A percentile compares a stretch with the other conserved stretches of the same genome.
phyloP scores from a whole-genome alignment of 1,140 invertebrate genomes.

The Eulimnadia texana region DNA sequence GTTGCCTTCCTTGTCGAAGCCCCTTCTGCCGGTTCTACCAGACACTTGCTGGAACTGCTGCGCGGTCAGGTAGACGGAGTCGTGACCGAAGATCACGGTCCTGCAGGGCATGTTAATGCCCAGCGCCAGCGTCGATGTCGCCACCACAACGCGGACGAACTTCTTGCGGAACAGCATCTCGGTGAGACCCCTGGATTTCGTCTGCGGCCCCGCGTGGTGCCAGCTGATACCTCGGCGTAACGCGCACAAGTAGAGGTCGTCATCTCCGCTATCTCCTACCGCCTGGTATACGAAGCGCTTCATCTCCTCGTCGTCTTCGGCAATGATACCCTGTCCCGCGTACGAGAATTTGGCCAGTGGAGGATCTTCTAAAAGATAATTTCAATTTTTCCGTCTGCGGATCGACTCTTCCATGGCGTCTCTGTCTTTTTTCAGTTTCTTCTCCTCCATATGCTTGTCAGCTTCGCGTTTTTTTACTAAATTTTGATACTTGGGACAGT shows the following conservation, averaged over 20 bases:
- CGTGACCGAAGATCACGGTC: constrained; percentile 18
- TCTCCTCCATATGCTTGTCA: background rate
- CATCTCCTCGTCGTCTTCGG: background rate
- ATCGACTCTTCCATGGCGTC: background rate
- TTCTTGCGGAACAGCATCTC: constrained; percentile 22
- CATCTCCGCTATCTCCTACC: too few relatives aligned
- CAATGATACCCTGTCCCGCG: background rate
- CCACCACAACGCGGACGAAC: constrained; percentile 18
- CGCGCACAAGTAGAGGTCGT: background rate
- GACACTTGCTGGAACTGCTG: constrained; percentile 21
- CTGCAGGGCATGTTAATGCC: constrained; percentile 23
- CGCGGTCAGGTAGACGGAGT: constrained; percentile 19
- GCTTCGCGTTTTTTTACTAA: background rate
- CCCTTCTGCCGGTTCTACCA: constrained; percentile 16
- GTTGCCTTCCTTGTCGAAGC: constrained; percentile 12
- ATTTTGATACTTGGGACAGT: background rate
- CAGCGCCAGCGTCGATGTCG: constrained; percentile 20
- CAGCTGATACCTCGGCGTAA: constrained; percentile 16
- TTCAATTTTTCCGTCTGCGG: background rate
- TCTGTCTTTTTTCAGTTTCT: background rate
- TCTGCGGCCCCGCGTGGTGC: constrained; percentile 19
- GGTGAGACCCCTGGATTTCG: constrained; percentile 13
- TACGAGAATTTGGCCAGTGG: background rate
- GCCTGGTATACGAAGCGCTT: too few relatives aligned
- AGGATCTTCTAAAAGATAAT: background rate